These are phyloP conservation scores for Apis mellifera DNA, from an alignment of 1,140 invertebrate genomes.

Conservation along the genomic window Amel_HAv3.1 CM009944.2:4240501-4241000, in stretches of 20 bases:
- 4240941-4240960: not conserved
- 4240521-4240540: conserved; percentile 40
- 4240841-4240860: conserved; percentile 32
- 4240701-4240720: conserved; percentile 26
- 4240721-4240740: conserved; percentile 14
- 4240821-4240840: conserved; percentile 69
- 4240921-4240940: too few relatives aligned
- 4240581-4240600: not conserved
- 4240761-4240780: conserved; percentile 20
- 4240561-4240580: conserved; percentile 1
- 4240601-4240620: conserved; percentile 47
- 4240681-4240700: conserved; percentile 47
- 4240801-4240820: conserved; percentile 62
- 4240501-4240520: conserved; percentile 46
- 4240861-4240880: conserved; percentile 9
- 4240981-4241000: not conserved
- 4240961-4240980: not conserved
- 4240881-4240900: conserved; percentile 18
- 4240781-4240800: conserved; percentile 47
- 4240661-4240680: conserved; percentile 70
- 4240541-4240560: conserved; percentile 5
- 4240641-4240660: conserved; percentile 75
- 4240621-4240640: conserved; percentile 74
- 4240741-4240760: not conserved
- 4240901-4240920: not conserved